phyloP scores from a whole-genome alignment of 1,140 invertebrate genomes.

The Dreissena rostriformis region DNA sequence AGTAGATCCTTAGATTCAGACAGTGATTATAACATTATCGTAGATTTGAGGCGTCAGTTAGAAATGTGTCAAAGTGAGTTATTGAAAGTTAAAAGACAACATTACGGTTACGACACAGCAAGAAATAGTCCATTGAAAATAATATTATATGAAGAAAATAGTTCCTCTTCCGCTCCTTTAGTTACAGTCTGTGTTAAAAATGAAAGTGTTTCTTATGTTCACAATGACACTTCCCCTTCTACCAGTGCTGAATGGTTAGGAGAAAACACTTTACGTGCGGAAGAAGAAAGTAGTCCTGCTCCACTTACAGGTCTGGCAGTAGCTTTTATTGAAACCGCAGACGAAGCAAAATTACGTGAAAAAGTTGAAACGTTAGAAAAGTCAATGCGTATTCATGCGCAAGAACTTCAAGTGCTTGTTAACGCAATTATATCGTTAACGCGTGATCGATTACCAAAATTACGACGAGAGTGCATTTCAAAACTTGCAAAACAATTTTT shows the following conservation, averaged over 20 bases:
- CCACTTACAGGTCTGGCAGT: constrained; percentile 12
- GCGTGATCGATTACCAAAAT: constrained; percentile 16
- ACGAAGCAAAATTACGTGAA: constrained; percentile 7
- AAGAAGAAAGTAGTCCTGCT: constrained; percentile 68
- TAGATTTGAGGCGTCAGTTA: constrained; percentile 88
- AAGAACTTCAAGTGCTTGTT: constrained; percentile 41
- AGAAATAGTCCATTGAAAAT: too few species aligned
- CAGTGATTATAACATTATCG: constrained; percentile 71
- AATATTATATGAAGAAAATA: too few species aligned
- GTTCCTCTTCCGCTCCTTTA: too few species aligned
- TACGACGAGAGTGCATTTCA: constrained; percentile 16
- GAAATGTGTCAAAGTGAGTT: constrained; percentile 87
- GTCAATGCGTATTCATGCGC: neutral
- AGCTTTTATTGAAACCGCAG: constrained; percentile 27
- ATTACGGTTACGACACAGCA: too few species aligned
- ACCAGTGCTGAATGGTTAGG: constrained; percentile 67
- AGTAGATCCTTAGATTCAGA: constrained; percentile 76
- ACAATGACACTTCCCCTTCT: too few species aligned
- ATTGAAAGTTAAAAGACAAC: too few species aligned
- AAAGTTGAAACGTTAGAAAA: constrained; percentile 21
- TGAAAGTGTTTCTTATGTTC: too few species aligned
- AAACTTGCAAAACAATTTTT: constrained; percentile 39
- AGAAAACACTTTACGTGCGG: constrained; percentile 60
- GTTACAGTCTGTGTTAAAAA: too few species aligned
- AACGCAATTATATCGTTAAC: constrained; percentile 30